A percentile compares a stretch with the other conserved stretches of the same genome.
phyloP scores from a whole-genome alignment of 2,888 invertebrate species.

The Hartigia nigra region DNA sequence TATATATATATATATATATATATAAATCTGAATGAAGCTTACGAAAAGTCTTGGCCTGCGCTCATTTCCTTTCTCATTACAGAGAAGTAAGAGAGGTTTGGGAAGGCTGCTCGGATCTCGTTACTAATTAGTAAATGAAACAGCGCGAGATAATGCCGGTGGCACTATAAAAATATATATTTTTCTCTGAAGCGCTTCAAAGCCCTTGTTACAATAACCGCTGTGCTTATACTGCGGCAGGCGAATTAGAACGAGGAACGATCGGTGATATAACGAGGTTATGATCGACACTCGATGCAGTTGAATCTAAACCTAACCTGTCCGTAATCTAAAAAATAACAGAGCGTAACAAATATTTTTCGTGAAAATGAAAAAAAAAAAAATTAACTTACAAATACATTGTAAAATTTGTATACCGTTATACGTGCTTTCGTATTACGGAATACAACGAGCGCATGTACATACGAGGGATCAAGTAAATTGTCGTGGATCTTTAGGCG shows the following conservation, averaged over 20 bases:
- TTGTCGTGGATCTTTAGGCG: neutral
- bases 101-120: constrained; percentile 50
- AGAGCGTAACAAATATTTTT: neutral
- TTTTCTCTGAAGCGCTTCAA: neutral
- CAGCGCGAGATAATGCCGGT: constrained; percentile 43
- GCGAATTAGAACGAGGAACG: neutral
- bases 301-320: neutral
- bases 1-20: neutral
- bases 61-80: constrained; percentile 58
- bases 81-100: constrained; percentile 24
- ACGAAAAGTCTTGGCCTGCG: constrained; percentile 42
- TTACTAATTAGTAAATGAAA: constrained; percentile 62
- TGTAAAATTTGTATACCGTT: neutral
- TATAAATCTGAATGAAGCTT: constrained; percentile 46
- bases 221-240: neutral
- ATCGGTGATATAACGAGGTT: neutral
- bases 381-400: neutral
- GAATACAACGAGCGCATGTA: neutral
- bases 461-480: neutral
- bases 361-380: neutral
- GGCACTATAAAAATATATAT: constrained; percentile 22
- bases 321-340: neutral
- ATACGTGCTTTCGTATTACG: neutral
- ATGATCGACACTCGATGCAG: neutral
- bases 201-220: neutral